These are phyloP conservation scores for Trichogramma dendrolimi DNA, from an alignment of 2,888 invertebrate species.

Conservation along the genomic window DNA sequence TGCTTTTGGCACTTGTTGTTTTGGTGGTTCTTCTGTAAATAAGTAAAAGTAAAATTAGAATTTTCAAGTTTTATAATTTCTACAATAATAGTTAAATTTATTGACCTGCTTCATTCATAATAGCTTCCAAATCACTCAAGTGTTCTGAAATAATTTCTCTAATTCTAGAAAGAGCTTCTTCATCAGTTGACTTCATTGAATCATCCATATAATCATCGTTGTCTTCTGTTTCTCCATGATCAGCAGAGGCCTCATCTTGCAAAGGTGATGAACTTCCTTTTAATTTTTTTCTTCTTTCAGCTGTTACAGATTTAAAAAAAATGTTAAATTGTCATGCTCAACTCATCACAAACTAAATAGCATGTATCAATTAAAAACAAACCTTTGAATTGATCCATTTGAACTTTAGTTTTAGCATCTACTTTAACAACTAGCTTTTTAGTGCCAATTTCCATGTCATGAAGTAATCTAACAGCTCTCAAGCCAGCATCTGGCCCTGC, in stretches of 20 bases:
- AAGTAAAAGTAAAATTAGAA: conserved; percentile 4
- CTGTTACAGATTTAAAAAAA: conserved; percentile 40
- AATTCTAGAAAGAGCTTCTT: conserved; percentile 72
- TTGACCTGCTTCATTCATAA: conserved; percentile 46
- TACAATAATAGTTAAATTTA: not conserved
- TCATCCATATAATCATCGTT: conserved; percentile 71
- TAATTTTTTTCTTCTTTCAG: conserved; percentile 60
- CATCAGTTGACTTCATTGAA: conserved; percentile 69
- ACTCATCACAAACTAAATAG: conserved; percentile 1
- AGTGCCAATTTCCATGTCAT: conserved; percentile 88
- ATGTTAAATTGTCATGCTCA: not conserved
- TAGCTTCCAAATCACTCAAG: conserved; percentile 46
- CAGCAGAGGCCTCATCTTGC: conserved; percentile 60
- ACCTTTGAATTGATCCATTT: conserved; percentile 91
- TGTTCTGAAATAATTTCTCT: conserved; percentile 79
- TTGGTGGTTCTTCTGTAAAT: conserved; percentile 56
- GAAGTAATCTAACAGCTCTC: conserved; percentile 86
- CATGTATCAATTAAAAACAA: conserved; percentile 10
- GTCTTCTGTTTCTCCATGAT: conserved; percentile 56
- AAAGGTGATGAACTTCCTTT: conserved; percentile 57
- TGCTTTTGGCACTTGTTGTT: conserved; percentile 40
- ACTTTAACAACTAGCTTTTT: conserved; percentile 93
- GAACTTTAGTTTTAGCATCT: conserved; percentile 93
- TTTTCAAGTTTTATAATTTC: not conserved
- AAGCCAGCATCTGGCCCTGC: conserved; percentile 93